These are phyloP conservation scores for Trichogramma evanescens DNA, from an alignment of 2,888 invertebrate genomes.

Conservation along the genomic window DNA sequence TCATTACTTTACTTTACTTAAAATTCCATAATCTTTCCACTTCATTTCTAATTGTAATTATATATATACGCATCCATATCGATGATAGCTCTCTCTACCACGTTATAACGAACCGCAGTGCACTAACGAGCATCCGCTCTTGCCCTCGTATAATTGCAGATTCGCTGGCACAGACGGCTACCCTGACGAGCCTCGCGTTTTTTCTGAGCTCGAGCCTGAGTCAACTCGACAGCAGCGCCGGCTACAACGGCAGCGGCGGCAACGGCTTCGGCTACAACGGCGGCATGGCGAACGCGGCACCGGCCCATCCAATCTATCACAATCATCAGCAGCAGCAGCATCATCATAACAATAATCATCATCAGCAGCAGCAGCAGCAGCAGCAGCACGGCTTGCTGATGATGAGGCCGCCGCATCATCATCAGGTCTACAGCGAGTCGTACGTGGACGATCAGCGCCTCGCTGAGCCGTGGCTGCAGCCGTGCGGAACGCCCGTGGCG, in stretches of 20 bases:
- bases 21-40: constrained; percentile 30
- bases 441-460: constrained; percentile 3
- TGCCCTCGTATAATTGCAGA: constrained; percentile 33
- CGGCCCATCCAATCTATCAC: constrained; percentile 14
- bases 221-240: constrained; percentile 30
- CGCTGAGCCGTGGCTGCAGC: constrained; percentile 42
- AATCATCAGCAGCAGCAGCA: neutral
- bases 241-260: constrained; percentile 31
- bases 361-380: too few species aligned
- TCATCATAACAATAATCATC: too few species aligned
- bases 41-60: neutral
- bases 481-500: constrained; percentile 40
- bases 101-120: neutral
- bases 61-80: too few species aligned
- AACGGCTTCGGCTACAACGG: constrained; percentile 18
- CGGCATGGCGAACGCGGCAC: constrained; percentile 5
- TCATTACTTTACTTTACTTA: too few species aligned
- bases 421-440: neutral
- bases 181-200: constrained; percentile 41
- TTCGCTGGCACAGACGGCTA: constrained; percentile 43
- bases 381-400: too few species aligned
- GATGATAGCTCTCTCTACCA: too few species aligned
- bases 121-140: neutral
- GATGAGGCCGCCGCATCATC: too few species aligned
- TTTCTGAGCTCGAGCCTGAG: constrained; percentile 38